Percentiles rank a stretch among this genome's conserved stretches.
phyloP scores from a whole-genome alignment of 2,113 vertebrate species.

The Thamnaconus septentrionalis region DNA sequence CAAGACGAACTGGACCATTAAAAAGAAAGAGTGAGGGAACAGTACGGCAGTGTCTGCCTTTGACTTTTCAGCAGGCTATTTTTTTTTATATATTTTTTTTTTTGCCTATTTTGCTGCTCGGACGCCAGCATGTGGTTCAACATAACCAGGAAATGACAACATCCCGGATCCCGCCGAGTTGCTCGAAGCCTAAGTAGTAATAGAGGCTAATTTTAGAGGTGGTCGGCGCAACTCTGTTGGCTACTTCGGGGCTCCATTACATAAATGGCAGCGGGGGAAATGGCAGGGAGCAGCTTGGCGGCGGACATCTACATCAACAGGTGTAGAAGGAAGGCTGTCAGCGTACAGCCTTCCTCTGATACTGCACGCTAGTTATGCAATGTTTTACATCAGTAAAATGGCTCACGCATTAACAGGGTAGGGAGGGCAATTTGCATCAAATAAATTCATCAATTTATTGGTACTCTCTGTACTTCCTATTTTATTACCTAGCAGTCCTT shows the following conservation, averaged over 20 bases:
- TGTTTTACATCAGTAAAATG: no score
- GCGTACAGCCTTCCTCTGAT: no score
- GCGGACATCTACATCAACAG: no score
- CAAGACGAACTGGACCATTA: constrained; percentile 55
- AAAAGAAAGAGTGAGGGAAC: constrained; percentile 55
- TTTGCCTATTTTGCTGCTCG: constrained; percentile 39
- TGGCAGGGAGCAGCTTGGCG: no score
- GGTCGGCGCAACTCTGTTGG: constrained; percentile 54
- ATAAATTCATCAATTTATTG: no score
- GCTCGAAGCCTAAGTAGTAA: constrained; percentile 31
- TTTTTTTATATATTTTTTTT: constrained; percentile 39
- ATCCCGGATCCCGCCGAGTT: constrained; percentile 58
- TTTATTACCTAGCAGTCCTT: no score
- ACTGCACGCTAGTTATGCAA: no score
- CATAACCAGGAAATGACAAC: constrained; percentile 70
- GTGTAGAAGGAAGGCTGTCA: no score
- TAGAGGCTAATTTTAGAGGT: constrained; percentile 54
- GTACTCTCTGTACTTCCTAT: no score
- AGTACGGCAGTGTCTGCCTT: constrained; percentile 52
- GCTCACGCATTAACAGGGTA: no score
- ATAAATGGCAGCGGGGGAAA: constrained; percentile 31
- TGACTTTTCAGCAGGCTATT: constrained; percentile 34
- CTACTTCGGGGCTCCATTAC: constrained; percentile 35
- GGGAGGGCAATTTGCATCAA: no score
- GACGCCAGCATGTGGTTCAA: constrained; percentile 65